phyloP scores from a whole-genome alignment of 2,888 invertebrate species.

The Drosophila melanosoma region DNA sequence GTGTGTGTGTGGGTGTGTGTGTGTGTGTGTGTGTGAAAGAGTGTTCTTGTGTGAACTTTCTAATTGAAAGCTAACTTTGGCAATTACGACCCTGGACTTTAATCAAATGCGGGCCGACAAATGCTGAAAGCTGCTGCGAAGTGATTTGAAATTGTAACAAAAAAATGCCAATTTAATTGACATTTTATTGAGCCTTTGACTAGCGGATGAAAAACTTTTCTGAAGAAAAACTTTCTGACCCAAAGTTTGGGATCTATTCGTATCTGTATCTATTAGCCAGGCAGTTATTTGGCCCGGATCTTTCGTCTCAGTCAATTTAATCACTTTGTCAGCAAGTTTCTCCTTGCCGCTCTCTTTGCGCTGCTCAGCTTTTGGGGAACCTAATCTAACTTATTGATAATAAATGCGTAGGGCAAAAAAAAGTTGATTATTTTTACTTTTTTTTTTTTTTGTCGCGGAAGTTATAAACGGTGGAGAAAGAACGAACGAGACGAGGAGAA shows the following conservation, averaged over 20 bases:
- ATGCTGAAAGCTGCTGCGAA: constrained; percentile 12
- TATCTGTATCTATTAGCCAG: constrained; percentile 52
- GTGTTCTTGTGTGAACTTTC: constrained; percentile 65
- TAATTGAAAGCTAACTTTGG: constrained; percentile 82
- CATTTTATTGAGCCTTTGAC: constrained; percentile 76
- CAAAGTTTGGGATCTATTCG: constrained; percentile 53
- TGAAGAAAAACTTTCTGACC: constrained; percentile 5
- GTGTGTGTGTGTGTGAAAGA: constrained; percentile 17
- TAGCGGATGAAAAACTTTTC: constrained; percentile 40
- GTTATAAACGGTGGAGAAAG: neutral
- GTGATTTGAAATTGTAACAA: constrained; percentile 57
- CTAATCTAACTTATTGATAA: constrained; percentile 81
- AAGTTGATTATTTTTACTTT: constrained; percentile 68
- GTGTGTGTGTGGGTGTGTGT: neutral
- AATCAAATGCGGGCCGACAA: constrained; percentile 65
- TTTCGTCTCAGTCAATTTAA: constrained; percentile 77
- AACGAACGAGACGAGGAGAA: no score
- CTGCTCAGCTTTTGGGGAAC: constrained; percentile 21
- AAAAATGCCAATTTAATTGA: constrained; percentile 74
- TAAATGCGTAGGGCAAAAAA: constrained; percentile 62
- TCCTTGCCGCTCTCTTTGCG: neutral
- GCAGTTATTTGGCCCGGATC: constrained; percentile 40
- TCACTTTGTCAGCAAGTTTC: constrained; percentile 80
- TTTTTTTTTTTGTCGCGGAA: constrained; percentile 2
- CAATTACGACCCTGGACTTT: constrained; percentile 71